Evolutionary conservation across 2,888 invertebrate genomes (phyloP).

Genomic region (Tinea trinotella): DNA sequence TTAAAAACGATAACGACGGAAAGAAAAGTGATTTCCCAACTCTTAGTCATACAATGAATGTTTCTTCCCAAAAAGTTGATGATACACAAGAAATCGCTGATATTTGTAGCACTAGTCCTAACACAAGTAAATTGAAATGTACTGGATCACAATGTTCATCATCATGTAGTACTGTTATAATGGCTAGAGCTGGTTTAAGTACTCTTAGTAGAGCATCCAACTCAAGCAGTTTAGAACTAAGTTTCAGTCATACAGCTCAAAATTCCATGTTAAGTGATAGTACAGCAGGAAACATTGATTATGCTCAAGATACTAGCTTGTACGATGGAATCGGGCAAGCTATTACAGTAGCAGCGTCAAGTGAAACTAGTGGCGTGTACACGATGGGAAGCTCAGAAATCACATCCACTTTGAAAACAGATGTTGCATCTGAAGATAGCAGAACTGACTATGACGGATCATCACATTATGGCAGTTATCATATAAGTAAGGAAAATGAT

Average conservation of each 20-base stretch:
- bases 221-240: constrained; percentile 85
- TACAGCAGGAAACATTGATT: constrained; percentile 76
- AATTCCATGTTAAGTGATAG: constrained; percentile 85
- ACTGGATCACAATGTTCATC: constrained; percentile 88
- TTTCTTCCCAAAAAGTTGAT: constrained; percentile 41
- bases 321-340: constrained; percentile 64
- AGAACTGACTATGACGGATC: constrained; percentile 62
- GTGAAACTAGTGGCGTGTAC: constrained; percentile 89
- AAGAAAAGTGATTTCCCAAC: constrained; percentile 9
- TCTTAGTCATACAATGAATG: constrained; percentile 21
- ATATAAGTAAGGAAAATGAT: constrained; percentile 65
- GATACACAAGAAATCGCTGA: constrained; percentile 53
- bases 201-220: constrained; percentile 79
- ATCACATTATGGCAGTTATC: constrained; percentile 72
- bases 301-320: constrained; percentile 70
- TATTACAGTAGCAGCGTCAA: constrained; percentile 77
- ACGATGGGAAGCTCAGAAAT: constrained; percentile 81
- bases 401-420: constrained; percentile 73
- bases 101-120: constrained; percentile 69
- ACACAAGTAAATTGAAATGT: constrained; percentile 73
- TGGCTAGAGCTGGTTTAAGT: constrained; percentile 67
- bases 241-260: constrained; percentile 89
- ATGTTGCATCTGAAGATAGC: constrained; percentile 57
- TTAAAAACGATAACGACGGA: constrained; percentile 43
- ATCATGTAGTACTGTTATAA: constrained; percentile 90